These are phyloP conservation scores for Fopius arisanus DNA, from an alignment of 1,140 invertebrate genomes.

Conservation along the genomic window DNA sequence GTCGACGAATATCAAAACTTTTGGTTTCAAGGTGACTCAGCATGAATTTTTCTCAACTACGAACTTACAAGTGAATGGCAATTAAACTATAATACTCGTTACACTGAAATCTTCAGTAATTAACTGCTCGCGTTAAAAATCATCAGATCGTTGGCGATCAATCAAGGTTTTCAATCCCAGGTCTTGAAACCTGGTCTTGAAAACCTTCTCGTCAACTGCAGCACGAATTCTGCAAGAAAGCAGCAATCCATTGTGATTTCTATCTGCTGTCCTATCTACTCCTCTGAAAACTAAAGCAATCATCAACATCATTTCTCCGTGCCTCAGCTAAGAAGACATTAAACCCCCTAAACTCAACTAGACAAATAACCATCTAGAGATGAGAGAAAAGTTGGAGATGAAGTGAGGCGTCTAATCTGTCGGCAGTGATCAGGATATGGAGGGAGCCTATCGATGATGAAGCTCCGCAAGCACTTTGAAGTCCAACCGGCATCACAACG, in stretches of 20 bases:
- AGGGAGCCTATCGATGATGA: slow-evolving; percentile 64
- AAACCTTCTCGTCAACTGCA: too few species aligned
- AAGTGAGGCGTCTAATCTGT: slow-evolving; percentile 58
- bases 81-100: too few species aligned
- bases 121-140: too few species aligned
- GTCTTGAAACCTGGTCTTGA: too few species aligned
- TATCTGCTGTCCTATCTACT: too few species aligned
- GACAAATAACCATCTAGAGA: slow-evolving; percentile 29
- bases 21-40: background rate
- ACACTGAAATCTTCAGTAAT: too few species aligned
- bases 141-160: too few species aligned
- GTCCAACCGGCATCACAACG: slow-evolving; percentile 55
- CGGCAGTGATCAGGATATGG: slow-evolving; percentile 63
- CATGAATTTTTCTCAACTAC: background rate
- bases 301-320: background rate
- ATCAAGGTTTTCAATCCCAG: too few species aligned
- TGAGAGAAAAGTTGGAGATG: background rate
- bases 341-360: background rate
- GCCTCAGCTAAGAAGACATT: background rate
- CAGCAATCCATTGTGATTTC: too few species aligned
- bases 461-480: slow-evolving; percentile 61
- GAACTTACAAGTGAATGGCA: too few species aligned
- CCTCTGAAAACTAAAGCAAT: background rate
- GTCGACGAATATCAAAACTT: slow-evolving; percentile 44
- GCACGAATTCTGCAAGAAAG: too few species aligned